A percentile compares a stretch with the other conserved stretches of the same genome.
Evolutionary conservation across 2,113 vertebrate species (phyloP).

Genomic region (Cyanoliseus patagonus): DNA sequence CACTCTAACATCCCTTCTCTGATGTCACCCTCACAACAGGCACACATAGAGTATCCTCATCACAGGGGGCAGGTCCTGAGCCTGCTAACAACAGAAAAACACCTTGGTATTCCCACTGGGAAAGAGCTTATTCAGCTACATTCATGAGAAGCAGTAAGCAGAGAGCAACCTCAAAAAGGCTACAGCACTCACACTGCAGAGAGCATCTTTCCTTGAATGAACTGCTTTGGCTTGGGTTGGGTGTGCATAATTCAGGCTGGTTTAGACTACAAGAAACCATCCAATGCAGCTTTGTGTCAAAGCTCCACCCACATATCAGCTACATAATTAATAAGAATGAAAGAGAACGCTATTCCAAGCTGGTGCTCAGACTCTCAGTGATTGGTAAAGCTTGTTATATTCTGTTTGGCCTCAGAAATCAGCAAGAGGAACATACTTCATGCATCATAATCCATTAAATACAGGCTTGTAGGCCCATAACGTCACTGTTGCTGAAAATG

Average conservation of each 20-base stretch:
- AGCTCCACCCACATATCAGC: not conserved
- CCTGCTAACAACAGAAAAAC: not conserved
- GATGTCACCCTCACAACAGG: not conserved
- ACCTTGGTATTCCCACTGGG: not conserved
- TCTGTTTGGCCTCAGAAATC: not conserved
- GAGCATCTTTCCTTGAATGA: not conserved
- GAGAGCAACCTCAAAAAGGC: not conserved
- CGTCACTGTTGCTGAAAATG: not conserved
- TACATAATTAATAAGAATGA: conserved; percentile 36
- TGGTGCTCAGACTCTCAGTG: not conserved
- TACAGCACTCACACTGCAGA: not conserved
- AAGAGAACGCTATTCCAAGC: not conserved
- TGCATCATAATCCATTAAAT: not conserved
- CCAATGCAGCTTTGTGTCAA: not conserved
- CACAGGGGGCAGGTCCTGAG: not conserved
- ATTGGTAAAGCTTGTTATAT: not conserved
- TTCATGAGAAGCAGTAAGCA: not conserved
- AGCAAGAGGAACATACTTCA: not conserved
- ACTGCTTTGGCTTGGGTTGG: not conserved
- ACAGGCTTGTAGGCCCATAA: not conserved
- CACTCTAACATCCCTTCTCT: not conserved
- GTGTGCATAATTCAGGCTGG: not conserved
- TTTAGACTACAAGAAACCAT: not conserved
- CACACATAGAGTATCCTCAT: not conserved
- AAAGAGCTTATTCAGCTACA: not conserved